Evolutionary conservation across 2,888 invertebrate genomes (phyloP).

Genomic region (Agrypnus murinus): DNA sequence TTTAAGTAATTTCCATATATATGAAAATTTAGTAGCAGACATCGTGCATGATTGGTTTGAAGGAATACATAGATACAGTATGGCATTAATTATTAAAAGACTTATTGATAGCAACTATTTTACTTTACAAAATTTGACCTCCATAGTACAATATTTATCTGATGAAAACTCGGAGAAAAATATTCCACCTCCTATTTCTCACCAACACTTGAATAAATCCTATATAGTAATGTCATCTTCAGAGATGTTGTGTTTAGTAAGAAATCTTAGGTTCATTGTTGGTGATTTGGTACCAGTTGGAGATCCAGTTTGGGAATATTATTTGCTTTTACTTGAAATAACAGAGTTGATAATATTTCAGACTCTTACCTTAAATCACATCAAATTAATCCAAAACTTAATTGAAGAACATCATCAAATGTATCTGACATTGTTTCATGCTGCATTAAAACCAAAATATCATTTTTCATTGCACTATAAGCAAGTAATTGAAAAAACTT

Average conservation of each 20-base stretch:
- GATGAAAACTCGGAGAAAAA: constrained; percentile 48
- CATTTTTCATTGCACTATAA: too few species aligned
- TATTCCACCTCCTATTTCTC: constrained; percentile 50
- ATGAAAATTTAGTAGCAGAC: constrained; percentile 57
- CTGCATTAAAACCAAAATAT: too few species aligned
- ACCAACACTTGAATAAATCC: constrained; percentile 52
- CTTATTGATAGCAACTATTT: constrained; percentile 47
- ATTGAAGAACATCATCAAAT: too few species aligned
- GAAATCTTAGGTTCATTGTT: too few species aligned
- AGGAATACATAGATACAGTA: constrained; percentile 57
- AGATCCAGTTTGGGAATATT: too few species aligned
- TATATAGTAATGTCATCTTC: constrained; percentile 58
- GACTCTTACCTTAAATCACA: too few species aligned
- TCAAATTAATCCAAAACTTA: too few species aligned
- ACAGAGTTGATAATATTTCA: too few species aligned
- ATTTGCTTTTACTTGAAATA: too few species aligned
- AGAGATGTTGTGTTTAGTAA: constrained; percentile 61
- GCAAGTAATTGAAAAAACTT: too few species aligned
- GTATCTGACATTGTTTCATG: too few species aligned
- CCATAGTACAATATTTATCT: constrained; percentile 49
- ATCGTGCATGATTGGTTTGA: constrained; percentile 61
- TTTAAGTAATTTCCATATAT: constrained; percentile 59
- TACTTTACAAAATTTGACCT: constrained; percentile 49
- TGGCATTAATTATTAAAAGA: constrained; percentile 54
- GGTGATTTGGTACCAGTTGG: too few species aligned